Conservation (phyloP, 1,140 invertebrate genomes). For the Drosophila trapezifrons region DNA sequence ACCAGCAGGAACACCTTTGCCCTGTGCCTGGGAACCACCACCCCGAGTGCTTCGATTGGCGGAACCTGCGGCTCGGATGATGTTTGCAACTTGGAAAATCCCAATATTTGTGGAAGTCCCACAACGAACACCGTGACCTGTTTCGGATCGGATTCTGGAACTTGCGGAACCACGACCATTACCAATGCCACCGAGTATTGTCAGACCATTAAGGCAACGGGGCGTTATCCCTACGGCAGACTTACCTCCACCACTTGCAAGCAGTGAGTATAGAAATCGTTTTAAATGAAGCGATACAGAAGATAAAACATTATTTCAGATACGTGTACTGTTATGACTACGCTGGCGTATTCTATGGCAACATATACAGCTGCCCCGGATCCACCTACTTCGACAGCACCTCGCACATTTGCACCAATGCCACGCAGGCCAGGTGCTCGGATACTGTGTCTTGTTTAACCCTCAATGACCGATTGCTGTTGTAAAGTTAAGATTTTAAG, state of each 20-base stretch:
- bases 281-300: not conserved
- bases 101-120: slow-evolving; percentile 32
- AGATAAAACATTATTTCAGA: slow-evolving; percentile 7
- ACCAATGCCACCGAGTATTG: slow-evolving; percentile 40
- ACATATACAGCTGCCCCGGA: slow-evolving; percentile 39
- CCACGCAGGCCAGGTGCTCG: slow-evolving; percentile 43
- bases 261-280: slow-evolving; percentile 30
- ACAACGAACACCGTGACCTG: slow-evolving; percentile 14
- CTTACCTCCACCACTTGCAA: slow-evolving; percentile 35
- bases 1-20: slow-evolving; percentile 34
- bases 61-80: slow-evolving; percentile 34
- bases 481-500: slow-evolving; percentile 2
- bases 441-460: slow-evolving; percentile 13
- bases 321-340: slow-evolving; percentile 39
- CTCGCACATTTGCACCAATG: slow-evolving; percentile 8
- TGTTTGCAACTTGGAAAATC: slow-evolving; percentile 33
- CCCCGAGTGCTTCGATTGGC: slow-evolving; percentile 16
- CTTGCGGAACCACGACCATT: slow-evolving; percentile 1
- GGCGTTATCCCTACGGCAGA: slow-evolving; percentile 55
- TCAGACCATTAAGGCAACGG: not conserved
- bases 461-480: slow-evolving; percentile 9
- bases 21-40: slow-evolving; percentile 32
- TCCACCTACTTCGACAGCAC: slow-evolving; percentile 47
- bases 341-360: slow-evolving; percentile 26
- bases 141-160: not conserved